Percentiles rank a stretch among this genome's conserved stretches.
phyloP scores from a whole-genome alignment of 2,113 vertebrate genomes.

The Pygoscelis antarcticus region DNA sequence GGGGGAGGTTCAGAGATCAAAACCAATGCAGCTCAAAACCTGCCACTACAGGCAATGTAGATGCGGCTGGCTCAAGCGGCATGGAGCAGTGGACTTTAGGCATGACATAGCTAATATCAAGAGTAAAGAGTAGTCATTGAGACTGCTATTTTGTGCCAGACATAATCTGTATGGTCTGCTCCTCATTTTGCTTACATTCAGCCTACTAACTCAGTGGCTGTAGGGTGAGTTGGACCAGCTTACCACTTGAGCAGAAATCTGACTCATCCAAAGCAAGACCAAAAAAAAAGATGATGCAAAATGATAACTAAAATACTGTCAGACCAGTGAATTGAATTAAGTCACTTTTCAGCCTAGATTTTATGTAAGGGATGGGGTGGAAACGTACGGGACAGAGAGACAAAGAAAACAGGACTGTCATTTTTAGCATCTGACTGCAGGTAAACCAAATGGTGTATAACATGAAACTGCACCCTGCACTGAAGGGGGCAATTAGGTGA shows the following conservation, averaged over 20 bases:
- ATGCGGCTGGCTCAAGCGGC: neutral
- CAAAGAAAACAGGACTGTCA: neutral
- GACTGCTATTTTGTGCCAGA: neutral
- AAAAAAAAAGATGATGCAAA: neutral
- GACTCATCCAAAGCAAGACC: neutral
- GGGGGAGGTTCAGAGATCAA: neutral
- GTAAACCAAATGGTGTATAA: accelerated
- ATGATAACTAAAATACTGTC: neutral
- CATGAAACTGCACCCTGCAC: neutral
- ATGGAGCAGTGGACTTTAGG: neutral
- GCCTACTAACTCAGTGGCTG: neutral
- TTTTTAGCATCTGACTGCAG: neutral
- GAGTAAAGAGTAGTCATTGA: neutral
- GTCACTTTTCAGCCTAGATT: neutral
- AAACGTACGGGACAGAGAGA: neutral
- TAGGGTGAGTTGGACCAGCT: neutral
- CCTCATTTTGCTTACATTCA: neutral
- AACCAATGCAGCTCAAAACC: neutral
- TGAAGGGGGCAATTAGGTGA: neutral
- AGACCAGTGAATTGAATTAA: neutral
- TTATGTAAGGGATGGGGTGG: neutral
- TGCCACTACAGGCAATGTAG: neutral
- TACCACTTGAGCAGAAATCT: neutral
- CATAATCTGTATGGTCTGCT: neutral
- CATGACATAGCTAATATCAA: neutral